Evolutionary conservation across 2,113 vertebrate genomes (phyloP).

Genomic region (Cnemophilus loriae): DNA sequence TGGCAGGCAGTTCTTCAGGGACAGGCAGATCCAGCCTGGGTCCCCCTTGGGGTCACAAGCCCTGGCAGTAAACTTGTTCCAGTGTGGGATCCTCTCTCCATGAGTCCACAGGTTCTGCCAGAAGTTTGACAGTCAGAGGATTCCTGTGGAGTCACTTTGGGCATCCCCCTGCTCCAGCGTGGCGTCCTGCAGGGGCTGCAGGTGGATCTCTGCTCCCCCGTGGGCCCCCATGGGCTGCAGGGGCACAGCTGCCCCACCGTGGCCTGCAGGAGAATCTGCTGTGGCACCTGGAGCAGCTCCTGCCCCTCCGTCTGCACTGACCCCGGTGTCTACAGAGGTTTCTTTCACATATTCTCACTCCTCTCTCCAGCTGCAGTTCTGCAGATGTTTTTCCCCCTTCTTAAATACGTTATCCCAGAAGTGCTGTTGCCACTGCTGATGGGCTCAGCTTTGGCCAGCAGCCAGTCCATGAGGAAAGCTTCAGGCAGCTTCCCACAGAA

Average conservation of each 20-base stretch:
- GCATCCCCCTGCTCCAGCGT: background rate
- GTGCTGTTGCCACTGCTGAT: too few relatives aligned
- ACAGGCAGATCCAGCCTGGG: background rate
- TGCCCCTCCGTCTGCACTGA: background rate
- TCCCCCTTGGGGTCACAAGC: background rate
- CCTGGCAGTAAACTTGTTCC: background rate
- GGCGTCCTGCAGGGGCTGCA: background rate
- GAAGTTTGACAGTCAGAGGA: background rate
- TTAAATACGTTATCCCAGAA: background rate
- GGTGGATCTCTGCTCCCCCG: background rate
- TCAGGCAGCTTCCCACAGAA: background rate
- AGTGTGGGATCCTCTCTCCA: background rate
- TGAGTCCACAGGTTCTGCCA: background rate
- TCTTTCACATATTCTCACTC: background rate
- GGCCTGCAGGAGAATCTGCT: too few relatives aligned
- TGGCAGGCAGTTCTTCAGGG: background rate
- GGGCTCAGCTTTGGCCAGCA: background rate
- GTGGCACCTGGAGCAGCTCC: background rate
- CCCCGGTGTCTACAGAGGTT: background rate
- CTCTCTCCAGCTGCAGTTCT: background rate
- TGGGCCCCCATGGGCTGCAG: background rate
- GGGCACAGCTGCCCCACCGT: background rate
- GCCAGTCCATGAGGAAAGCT: background rate
- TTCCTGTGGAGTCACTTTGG: background rate
- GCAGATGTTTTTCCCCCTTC: background rate